Conservation (phyloP, 2,113 vertebrate species). For the Oryzias celebensis region DNA sequence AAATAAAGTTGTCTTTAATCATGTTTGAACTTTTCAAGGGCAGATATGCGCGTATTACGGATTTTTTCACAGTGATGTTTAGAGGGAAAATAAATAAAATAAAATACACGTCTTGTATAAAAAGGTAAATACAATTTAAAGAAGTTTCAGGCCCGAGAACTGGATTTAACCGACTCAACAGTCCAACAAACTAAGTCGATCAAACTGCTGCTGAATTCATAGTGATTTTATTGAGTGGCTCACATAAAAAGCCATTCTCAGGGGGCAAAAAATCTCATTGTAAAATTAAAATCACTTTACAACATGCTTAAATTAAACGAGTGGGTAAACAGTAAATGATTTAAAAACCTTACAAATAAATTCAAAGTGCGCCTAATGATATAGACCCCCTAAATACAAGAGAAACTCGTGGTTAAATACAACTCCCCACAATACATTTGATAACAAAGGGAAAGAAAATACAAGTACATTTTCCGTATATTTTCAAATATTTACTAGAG, state of each 20-base stretch:
- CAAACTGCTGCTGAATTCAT: conserved; percentile 71
- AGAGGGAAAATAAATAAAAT: not conserved
- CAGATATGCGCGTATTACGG: not conserved
- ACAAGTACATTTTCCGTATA: conserved; percentile 92
- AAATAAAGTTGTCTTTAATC: not conserved
- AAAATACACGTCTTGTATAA: not conserved
- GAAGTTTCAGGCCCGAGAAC: not conserved
- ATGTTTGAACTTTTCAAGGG: not conserved
- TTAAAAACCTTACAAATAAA: conserved; percentile 90
- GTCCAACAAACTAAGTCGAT: conserved; percentile 67
- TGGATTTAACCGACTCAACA: conserved; percentile 47
- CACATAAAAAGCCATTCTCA: conserved; percentile 83
- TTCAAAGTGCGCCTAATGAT: conserved; percentile 88
- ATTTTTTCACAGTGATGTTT: not conserved
- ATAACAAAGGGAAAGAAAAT: conserved; percentile 80
- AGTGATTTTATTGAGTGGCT: conserved; percentile 81
- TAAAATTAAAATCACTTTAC: conserved; percentile 95
- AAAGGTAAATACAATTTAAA: not conserved
- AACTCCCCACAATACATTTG: conserved; percentile 85
- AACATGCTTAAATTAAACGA: conserved; percentile 98
- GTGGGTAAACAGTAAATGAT: conserved; percentile 93
- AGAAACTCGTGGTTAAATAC: conserved; percentile 86
- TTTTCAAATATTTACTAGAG: conserved; percentile 98
- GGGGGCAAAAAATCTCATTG: conserved; percentile 64
- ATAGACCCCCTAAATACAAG: conserved; percentile 83